phyloP scores from a whole-genome alignment of 2,113 vertebrate species.

The Cnemophilus loriae region DNA sequence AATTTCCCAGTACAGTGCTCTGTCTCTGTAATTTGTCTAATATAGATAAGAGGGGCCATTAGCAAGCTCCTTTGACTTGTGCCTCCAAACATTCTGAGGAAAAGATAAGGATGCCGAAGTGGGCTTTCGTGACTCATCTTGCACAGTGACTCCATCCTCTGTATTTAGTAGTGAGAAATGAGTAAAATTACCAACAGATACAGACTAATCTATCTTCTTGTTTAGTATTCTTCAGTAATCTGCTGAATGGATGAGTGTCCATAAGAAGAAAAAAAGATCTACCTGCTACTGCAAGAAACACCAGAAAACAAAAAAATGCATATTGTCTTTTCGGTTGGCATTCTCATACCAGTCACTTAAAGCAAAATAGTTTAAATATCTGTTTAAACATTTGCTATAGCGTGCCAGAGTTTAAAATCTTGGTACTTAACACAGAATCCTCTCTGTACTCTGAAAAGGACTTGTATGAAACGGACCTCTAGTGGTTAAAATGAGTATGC shows the following conservation, averaged over 20 bases:
- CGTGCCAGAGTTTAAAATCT: background rate
- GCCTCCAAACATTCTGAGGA: background rate
- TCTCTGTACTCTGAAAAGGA: background rate
- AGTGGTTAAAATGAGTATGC: background rate
- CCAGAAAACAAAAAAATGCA: background rate
- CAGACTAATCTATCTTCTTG: background rate
- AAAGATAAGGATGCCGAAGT: background rate
- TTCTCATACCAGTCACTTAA: background rate
- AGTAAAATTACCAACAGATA: background rate
- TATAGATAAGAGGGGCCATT: background rate
- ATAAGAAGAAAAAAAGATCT: background rate
- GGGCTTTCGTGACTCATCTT: background rate
- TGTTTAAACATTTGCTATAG: background rate
- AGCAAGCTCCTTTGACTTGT: background rate
- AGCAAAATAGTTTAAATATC: background rate
- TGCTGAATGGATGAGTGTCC: background rate
- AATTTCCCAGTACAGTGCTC: background rate
- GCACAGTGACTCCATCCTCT: background rate
- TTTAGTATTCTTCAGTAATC: background rate
- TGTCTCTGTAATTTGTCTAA: background rate
- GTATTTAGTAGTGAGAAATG: background rate
- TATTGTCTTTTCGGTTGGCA: fast-evolving
- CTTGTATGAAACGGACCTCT: background rate
- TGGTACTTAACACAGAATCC: background rate
- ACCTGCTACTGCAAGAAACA: background rate